phyloP scores from a whole-genome alignment of 1,140 invertebrate species.

The Bicyclus anynana region DNA sequence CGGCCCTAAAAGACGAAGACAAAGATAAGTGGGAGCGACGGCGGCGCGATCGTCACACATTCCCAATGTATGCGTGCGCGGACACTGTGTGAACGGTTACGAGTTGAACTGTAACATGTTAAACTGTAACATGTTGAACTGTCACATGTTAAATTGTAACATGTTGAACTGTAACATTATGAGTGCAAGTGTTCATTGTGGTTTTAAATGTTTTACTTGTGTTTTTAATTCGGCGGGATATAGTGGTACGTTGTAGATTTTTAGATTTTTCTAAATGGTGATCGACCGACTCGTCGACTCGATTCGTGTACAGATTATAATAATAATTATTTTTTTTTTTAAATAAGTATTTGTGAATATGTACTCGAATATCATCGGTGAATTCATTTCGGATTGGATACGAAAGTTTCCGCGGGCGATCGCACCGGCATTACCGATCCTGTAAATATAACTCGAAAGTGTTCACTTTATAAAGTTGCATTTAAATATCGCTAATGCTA shows the following conservation, averaged over 20 bases:
- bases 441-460: constrained; percentile 70
- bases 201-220: constrained; percentile 66
- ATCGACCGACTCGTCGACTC: constrained; percentile 47
- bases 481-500: constrained; percentile 73
- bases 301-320: constrained; percentile 56
- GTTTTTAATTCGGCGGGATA: constrained; percentile 52
- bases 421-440: constrained; percentile 34
- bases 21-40: constrained; percentile 12
- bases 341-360: constrained; percentile 62
- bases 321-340: constrained; percentile 58
- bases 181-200: constrained; percentile 65
- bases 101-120: constrained; percentile 17
- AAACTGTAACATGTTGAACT: too few relatives aligned
- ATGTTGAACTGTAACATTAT: constrained; percentile 15
- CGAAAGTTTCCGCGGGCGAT: constrained; percentile 38
- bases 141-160: constrained; percentile 23
- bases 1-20: too few relatives aligned
- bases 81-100: too few relatives aligned
- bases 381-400: constrained; percentile 55
- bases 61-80: too few relatives aligned
- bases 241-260: constrained; percentile 51
- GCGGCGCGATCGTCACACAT: constrained; percentile 38
- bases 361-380: constrained; percentile 72
- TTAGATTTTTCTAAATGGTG: constrained; percentile 49
- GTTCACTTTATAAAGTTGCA: constrained; percentile 71